A percentile compares a stretch with the other conserved stretches of the same genome.
Evolutionary conservation across 2,113 vertebrate species (phyloP).

Genomic region (Gymnocephalus cernua): DNA sequence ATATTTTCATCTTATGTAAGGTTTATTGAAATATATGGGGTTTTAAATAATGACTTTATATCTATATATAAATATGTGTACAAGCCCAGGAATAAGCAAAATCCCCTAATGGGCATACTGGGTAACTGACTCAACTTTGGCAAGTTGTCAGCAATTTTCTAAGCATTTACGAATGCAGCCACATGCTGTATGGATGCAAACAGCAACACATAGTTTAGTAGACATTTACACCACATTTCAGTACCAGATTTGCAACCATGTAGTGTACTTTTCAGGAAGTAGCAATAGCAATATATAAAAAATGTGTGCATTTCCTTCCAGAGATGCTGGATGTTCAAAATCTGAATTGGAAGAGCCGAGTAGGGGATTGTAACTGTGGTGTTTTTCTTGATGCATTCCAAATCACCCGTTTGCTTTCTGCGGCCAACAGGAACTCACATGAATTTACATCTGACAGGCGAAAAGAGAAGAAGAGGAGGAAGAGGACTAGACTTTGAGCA

Average conservation of each 20-base stretch:
- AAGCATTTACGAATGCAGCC: not conserved
- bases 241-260: conserved; percentile 8
- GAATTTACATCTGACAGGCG: conserved; percentile 29
- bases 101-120: not conserved
- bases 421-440: conserved; percentile 22
- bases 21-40: not conserved
- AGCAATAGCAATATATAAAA: not conserved
- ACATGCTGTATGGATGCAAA: not conserved
- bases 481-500: conserved; percentile 29
- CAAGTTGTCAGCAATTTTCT: not conserved
- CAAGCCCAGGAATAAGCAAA: not conserved
- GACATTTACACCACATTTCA: conserved; percentile 4
- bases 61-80: too few species aligned
- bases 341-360: not conserved
- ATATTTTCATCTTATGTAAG: not conserved
- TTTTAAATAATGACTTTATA: not conserved
- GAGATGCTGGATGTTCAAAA: not conserved
- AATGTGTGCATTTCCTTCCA: not conserved
- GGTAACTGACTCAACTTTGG: not conserved
- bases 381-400: not conserved
- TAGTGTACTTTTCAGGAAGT: not conserved
- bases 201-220: not conserved
- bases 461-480: not conserved
- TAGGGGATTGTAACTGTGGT: not conserved
- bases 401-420: conserved; percentile 8